Evolutionary conservation across 1,140 invertebrate genomes (phyloP).

Genomic region (Trichonephila clavata): DNA sequence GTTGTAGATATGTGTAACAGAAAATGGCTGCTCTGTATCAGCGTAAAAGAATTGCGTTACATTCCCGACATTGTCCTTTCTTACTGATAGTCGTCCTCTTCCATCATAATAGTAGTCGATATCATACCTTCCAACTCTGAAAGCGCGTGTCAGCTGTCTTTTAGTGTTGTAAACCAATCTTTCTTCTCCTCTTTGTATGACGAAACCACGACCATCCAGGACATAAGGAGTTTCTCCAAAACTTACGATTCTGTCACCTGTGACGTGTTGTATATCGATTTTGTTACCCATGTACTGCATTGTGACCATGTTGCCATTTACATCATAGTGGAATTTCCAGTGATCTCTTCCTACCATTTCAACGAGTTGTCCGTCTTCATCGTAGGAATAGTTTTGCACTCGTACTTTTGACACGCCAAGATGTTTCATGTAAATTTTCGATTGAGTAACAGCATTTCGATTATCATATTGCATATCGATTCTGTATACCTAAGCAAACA

Average conservation of each 20-base stretch:
- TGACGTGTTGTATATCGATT: conserved; percentile 94
- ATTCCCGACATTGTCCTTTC: conserved; percentile 95
- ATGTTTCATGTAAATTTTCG: conserved; percentile 78
- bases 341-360: conserved; percentile 93
- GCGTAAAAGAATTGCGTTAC: conserved; percentile 97
- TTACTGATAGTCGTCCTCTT: conserved; percentile 89
- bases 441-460: conserved; percentile 75
- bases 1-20: conserved; percentile 94
- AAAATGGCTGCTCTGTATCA: conserved; percentile 89
- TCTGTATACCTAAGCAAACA: conserved; percentile 61
- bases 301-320: conserved; percentile 95
- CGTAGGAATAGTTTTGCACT: conserved; percentile 89
- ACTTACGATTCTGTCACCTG: conserved; percentile 91
- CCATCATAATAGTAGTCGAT: conserved; percentile 97
- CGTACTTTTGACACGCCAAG: conserved; percentile 77
- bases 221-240: conserved; percentile 85
- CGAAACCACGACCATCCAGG: conserved; percentile 94
- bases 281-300: conserved; percentile 92
- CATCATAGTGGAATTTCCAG: conserved; percentile 97
- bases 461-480: conserved; percentile 74
- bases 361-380: conserved; percentile 92
- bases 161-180: conserved; percentile 95
- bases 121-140: conserved; percentile 93
- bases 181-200: conserved; percentile 91
- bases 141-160: conserved; percentile 93